These are phyloP conservation scores for Chondrosia reniformis DNA, from an alignment of 37 sponge, comb jelly and placozoan genomes.

Conservation along the genomic window DNA sequence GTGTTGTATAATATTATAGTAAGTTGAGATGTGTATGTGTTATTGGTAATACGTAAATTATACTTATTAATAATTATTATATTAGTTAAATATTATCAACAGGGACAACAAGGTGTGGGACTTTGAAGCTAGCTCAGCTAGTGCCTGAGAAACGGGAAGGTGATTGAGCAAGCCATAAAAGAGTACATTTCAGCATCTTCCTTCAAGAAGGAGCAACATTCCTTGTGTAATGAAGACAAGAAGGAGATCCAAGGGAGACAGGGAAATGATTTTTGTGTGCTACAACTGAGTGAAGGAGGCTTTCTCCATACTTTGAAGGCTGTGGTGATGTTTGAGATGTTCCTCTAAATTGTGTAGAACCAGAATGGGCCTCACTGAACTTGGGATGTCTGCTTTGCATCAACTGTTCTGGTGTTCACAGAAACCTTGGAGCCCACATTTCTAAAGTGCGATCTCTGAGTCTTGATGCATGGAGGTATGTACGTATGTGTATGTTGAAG, in stretches of 20 bases:
- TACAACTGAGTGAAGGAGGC: no score
- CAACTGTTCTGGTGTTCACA: constrained; percentile 88
- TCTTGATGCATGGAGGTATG: constrained; percentile 90
- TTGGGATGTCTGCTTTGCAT: constrained; percentile 87
- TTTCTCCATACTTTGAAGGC: no score
- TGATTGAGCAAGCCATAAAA: constrained; percentile 72
- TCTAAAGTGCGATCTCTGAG: constrained; percentile 75
- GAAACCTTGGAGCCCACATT: constrained; percentile 86
- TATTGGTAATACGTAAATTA: no score
- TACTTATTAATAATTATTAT: no score
- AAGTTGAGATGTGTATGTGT: no score
- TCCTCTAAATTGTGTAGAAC: no score
- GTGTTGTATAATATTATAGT: no score
- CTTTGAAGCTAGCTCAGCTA: constrained; percentile 66
- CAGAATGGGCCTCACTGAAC: constrained; percentile 90
- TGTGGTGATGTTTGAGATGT: no score
- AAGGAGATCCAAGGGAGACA: constrained; percentile 41
- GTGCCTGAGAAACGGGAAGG: no score
- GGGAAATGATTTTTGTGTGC: constrained; percentile 80
- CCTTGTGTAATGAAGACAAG: constrained; percentile 26
- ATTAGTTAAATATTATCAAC: constrained; percentile 76
- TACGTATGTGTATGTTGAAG: background rate
- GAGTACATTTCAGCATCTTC: constrained; percentile 50
- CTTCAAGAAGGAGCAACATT: constrained; percentile 36
- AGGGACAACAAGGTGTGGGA: constrained; percentile 68